Conservation (phyloP, 2,888 invertebrate species). For the Monopis laevigella region DNA sequence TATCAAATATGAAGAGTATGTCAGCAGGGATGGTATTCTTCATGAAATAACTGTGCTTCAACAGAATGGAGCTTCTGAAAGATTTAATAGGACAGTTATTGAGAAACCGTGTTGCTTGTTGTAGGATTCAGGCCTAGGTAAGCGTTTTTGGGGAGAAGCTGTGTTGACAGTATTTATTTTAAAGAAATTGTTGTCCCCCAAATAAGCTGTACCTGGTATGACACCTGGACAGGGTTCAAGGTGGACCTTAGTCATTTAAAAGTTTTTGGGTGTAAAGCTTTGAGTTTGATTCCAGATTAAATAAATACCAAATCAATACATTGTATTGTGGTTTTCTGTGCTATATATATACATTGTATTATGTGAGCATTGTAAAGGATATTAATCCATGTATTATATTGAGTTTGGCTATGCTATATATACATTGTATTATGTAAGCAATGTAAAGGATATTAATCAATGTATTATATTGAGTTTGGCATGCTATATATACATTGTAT, state of each 20-base stretch:
- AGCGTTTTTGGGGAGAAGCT: constrained; percentile 18
- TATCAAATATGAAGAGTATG: constrained; percentile 17
- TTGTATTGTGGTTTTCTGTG: no score
- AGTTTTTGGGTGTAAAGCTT: constrained; percentile 12
- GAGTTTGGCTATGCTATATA: no score
- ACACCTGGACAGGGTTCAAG: constrained; percentile 3
- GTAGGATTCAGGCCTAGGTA: constrained; percentile 12
- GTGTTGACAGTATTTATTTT: constrained; percentile 12
- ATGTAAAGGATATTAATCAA: no score
- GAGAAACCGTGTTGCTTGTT: constrained; percentile 16
- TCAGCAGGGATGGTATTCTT: constrained; percentile 22
- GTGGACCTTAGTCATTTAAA: constrained; percentile 12
- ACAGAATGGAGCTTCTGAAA: constrained; percentile 27
- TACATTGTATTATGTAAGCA: no score
- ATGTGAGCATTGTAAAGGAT: no score
- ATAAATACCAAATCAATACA: no score
- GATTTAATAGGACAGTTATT: constrained; percentile 16
- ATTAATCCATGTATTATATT: no score
- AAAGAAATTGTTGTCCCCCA: constrained; percentile 10
- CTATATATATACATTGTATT: no score
- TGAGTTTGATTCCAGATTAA: no score
- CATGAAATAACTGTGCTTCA: constrained; percentile 23
- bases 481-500: no score
- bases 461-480: no score
- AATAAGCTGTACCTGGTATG: constrained; percentile 1